A percentile compares a stretch with the other conserved stretches of the same genome.
phyloP scores from a whole-genome alignment of 2,888 invertebrate genomes.

The Calameuta pallipes region DNA sequence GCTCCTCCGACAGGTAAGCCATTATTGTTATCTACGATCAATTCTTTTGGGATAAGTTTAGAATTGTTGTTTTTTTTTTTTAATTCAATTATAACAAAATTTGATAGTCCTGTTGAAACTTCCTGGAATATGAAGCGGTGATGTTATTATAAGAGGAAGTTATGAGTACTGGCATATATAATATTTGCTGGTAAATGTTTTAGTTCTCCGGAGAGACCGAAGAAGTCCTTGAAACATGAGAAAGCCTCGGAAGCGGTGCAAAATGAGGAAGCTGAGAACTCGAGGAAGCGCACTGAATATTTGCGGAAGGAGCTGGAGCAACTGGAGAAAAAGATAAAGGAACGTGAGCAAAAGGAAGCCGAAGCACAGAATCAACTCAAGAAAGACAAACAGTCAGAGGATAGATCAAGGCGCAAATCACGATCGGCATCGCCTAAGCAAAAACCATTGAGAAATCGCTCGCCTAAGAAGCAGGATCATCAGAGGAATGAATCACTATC shows the following conservation, averaged over 20 bases:
- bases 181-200: slow-evolving; percentile 15
- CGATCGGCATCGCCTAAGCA: slow-evolving; percentile 49
- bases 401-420: slow-evolving; percentile 38
- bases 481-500: slow-evolving; percentile 22
- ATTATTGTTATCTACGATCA: background rate
- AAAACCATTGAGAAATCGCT: slow-evolving; percentile 48
- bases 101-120: background rate
- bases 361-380: slow-evolving; percentile 27
- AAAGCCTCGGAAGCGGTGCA: slow-evolving; percentile 38
- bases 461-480: slow-evolving; percentile 47
- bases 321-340: slow-evolving; percentile 36
- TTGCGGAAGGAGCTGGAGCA: slow-evolving; percentile 36
- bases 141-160: background rate
- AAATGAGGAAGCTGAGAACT: slow-evolving; percentile 32
- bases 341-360: slow-evolving; percentile 24
- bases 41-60: background rate
- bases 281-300: slow-evolving; percentile 29
- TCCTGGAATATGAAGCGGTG: background rate
- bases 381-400: slow-evolving; percentile 30
- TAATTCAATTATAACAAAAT: slow-evolving; percentile 12
- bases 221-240: slow-evolving; percentile 49
- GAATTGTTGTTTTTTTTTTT: background rate
- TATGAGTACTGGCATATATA: background rate
- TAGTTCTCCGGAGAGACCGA: slow-evolving; percentile 57
- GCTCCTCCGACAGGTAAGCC: slow-evolving; percentile 70